Conservation (phyloP, 1,140 invertebrate species). For the Mactra quadrangularis region DNA sequence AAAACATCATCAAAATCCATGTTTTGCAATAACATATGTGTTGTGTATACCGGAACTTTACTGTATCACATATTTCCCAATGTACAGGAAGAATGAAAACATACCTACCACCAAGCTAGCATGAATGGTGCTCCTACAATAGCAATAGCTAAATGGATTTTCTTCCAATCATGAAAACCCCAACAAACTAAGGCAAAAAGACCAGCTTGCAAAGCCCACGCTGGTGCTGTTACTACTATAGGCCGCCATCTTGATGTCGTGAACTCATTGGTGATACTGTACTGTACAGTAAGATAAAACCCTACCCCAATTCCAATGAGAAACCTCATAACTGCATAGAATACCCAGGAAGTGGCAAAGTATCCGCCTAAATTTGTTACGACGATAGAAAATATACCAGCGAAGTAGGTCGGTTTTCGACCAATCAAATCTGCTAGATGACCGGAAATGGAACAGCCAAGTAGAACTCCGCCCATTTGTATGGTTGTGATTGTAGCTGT, state of each 20-base stretch:
- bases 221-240: conserved; percentile 32
- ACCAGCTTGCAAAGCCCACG: conserved; percentile 43
- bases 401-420: conserved; percentile 67
- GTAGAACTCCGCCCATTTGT: conserved; percentile 76
- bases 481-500: conserved; percentile 71
- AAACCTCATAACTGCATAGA: conserved; percentile 73
- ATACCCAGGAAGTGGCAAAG: conserved; percentile 71
- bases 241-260: conserved; percentile 38
- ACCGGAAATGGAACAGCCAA: conserved; percentile 69
- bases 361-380: conserved; percentile 60
- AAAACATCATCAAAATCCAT: too few species aligned
- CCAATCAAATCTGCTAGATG: conserved; percentile 74
- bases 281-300: conserved; percentile 57
- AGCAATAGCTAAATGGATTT: conserved; percentile 62
- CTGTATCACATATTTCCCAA: too few species aligned
- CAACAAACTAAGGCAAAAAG: conserved; percentile 57
- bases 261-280: conserved; percentile 58
- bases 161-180: conserved; percentile 65
- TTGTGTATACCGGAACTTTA: too few species aligned
- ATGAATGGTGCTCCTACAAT: conserved; percentile 64
- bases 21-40: too few species aligned
- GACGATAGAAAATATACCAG: conserved; percentile 49
- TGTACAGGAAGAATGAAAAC: too few species aligned
- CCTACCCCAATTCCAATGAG: conserved; percentile 67
- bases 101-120: conserved; percentile 66